Base-by-base conservation (phyloP, 2,113 vertebrate genomes). In the Plecturocebus donacophilus region DNA sequence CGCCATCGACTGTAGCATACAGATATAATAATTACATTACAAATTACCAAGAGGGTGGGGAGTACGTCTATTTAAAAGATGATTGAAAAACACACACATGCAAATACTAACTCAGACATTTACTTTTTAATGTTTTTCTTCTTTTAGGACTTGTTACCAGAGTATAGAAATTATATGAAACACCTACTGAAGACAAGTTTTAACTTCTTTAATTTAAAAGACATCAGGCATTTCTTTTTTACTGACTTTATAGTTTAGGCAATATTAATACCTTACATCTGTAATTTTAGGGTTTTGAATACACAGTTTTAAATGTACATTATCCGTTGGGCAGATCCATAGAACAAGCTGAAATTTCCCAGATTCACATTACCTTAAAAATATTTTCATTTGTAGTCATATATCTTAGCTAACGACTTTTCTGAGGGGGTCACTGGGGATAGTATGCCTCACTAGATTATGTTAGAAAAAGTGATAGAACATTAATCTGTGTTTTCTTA, bases 11-110 rank as follows among this genome's bases (percentile, higher is more conserved):
- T 90, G 35, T 52, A 95, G 87, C 95, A 76, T 91, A 89, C 66
- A 92, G 92, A 97, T 94, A 86, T 76, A 75, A 85, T 92, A 94
- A 94, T 92, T 68, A 84, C 54, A 87, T 94, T 92, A 89, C 91
- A 96, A 86, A 96, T 95, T 94, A 42, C 77, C 42, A 52, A 94
- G 56, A 87, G 4, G 25, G 1, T 92, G 27, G 32, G 32, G 20
- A 90, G 19, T 81, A 49, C 32, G 73, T 90, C 12, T 5, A 73
- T 91, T 95, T 82, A 75, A 91, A 90, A 94, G 27, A 82, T 73
- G 82, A 93, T 2, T 88, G 64, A 97, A 64, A 82, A 27, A 68
- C 11, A 97, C 91, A 47, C 19, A 20, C 30, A 40, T 71, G 25
- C 21, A 77, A 56, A 93, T 82, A 20, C 38, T 40, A 97, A 58